Base-by-base conservation (phyloP, 1,140 invertebrate species). In the Pseudoatta argentina region DNA sequence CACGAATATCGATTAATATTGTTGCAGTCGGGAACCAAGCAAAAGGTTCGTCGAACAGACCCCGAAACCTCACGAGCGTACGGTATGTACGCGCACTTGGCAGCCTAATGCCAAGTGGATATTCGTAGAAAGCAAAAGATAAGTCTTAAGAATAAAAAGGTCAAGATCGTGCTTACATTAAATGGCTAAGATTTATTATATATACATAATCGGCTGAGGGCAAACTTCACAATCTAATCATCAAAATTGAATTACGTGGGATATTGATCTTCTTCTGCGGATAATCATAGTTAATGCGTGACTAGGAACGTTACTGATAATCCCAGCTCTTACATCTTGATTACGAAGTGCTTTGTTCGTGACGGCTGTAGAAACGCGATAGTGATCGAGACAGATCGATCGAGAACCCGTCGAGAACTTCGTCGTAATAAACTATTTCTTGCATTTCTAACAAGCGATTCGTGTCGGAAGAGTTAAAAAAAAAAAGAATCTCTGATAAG, bases 1-100 rank as follows among this genome's bases (percentile, higher is more conserved):
- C 21, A 10, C 67, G 67, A 83, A 61, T 83, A 83, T 83, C 69
- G 79, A 83, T 83, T 83, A 51, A 83, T 75, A 75, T 51, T 73
- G 53, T 48, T 48, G 53, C 79, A 73, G 55, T 57, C 24, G 67
- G 18, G 18, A 27, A 30, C 6, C 55, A 59, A 24, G 53, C 18
- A 48, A 27, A 34, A 61, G 57, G 24, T 34, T 75, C 16, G 55
- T 24, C 69, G 55, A 30, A 55, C 39, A 73, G n/a, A 4, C 10
- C 53, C 55, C 14, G 21, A 61, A 44, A 59, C 18, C 69, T 14
- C 30, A 55, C 64, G 63, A 81, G 34, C 48, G 69, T 18, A 55
- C 39, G 64, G n/a, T 27, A 69, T 14, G 55, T 61, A 61, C n/a
- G 39, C 16, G 57, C 21, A 18, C 18, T 82, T 48, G 30, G 27